phyloP scores from a whole-genome alignment of 2,888 invertebrate genomes.

The Patella ulyssiponensis region DNA sequence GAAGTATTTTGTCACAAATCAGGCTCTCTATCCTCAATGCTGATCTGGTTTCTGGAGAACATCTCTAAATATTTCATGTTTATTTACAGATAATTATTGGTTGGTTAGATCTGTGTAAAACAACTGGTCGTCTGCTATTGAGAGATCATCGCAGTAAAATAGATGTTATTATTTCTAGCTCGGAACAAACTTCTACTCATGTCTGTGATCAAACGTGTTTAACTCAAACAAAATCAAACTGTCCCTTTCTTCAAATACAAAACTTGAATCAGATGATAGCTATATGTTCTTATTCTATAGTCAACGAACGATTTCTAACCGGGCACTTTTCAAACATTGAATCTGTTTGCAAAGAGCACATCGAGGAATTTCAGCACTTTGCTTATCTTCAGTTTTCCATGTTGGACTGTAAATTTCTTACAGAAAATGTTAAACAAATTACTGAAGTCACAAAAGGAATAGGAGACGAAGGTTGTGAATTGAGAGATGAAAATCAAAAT shows the following conservation, averaged over 20 bases:
- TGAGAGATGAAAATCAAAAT: not conserved
- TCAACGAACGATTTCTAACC: not conserved
- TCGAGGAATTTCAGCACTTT: not conserved
- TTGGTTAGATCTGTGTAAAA: not conserved
- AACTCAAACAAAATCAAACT: not conserved
- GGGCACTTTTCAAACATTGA: slow-evolving; percentile 4
- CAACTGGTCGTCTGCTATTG: not conserved
- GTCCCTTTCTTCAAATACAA: not conserved
- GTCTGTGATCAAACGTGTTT: not conserved
- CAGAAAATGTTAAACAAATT: not conserved
- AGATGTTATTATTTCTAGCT: not conserved
- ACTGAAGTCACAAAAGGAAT: not conserved
- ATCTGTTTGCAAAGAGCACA: not conserved
- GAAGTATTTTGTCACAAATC: no score
- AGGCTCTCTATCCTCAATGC: no score
- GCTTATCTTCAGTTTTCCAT: slow-evolving; percentile 1
- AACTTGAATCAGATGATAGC: not conserved
- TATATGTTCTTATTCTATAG: not conserved
- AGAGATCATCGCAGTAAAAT: not conserved
- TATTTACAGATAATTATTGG: not conserved
- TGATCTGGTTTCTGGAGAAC: no score
- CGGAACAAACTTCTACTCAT: not conserved
- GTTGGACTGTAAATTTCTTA: not conserved
- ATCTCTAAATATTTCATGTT: no score
- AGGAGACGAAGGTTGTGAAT: not conserved